Percentiles rank a stretch among this genome's conserved stretches.
These are phyloP conservation scores for Asarcornis scutulata DNA, from an alignment of 2,113 vertebrate species.

Conservation along the genomic window DNA sequence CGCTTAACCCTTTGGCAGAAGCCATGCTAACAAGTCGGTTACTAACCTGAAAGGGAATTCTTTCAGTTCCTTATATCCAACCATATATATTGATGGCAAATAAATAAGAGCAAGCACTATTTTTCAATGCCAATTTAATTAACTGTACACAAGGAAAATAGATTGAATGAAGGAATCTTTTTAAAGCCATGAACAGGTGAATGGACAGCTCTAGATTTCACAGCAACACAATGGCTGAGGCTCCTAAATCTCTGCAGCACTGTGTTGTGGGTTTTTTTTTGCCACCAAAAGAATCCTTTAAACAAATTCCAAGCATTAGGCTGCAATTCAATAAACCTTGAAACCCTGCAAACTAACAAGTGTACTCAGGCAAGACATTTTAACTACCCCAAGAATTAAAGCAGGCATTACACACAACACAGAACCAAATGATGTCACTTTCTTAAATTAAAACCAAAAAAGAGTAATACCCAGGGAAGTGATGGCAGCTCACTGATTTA, in stretches of 20 bases:
- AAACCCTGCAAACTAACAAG: neutral
- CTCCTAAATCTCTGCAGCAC: neutral
- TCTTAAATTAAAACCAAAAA: neutral
- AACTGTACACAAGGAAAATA: neutral
- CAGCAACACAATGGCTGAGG: neutral
- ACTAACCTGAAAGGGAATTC: neutral
- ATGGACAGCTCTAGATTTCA: neutral
- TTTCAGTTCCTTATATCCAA: neutral
- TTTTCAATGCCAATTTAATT: neutral
- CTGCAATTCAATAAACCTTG: neutral
- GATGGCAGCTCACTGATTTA: neutral
- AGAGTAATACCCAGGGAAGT: neutral
- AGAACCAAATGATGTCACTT: neutral
- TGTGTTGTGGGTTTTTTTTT: neutral
- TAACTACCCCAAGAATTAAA: neutral
- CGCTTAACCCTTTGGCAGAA: neutral
- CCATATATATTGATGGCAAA: neutral
- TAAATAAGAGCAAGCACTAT: neutral
- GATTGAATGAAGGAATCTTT: neutral
- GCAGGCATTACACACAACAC: neutral
- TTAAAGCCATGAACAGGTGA: neutral
- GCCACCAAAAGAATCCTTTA: neutral
- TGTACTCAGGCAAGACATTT: neutral
- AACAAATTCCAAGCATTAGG: neutral
- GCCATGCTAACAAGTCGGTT: neutral